Percentiles rank a stretch among this genome's conserved stretches.
These are phyloP conservation scores for Drosophila parabipectinata DNA, from an alignment of 1,140 invertebrate species.

Conservation along the genomic window DNA sequence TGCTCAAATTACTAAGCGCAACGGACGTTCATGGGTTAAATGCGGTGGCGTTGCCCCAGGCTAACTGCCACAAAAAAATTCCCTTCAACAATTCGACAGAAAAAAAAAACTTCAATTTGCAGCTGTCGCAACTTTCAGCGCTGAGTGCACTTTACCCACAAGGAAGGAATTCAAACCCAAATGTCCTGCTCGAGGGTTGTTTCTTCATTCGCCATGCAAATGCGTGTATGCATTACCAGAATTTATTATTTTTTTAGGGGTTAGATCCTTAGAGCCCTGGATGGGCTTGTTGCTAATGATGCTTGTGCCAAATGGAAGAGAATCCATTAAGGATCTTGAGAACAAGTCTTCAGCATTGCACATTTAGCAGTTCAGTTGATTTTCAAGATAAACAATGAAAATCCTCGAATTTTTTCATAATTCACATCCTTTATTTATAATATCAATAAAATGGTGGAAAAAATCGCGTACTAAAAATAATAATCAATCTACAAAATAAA, in stretches of 20 bases:
- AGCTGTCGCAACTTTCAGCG: conserved; percentile 46
- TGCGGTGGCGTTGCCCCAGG: conserved; percentile 39
- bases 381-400: conserved; percentile 4
- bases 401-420: conserved; percentile 41
- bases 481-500: conserved; percentile 48
- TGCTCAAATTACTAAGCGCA: conserved; percentile 54
- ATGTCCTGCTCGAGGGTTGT: conserved; percentile 22
- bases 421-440: conserved; percentile 73
- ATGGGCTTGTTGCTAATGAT: conserved; percentile 37
- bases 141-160: conserved; percentile 41
- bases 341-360: conserved; percentile 6
- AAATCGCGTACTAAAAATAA: conserved; percentile 42
- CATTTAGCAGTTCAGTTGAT: conserved; percentile 15
- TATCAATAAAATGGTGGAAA: conserved; percentile 59
- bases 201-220: conserved; percentile 34
- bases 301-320: conserved; percentile 32
- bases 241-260: conserved; percentile 30
- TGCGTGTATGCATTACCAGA: conserved; percentile 34
- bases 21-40: conserved; percentile 57
- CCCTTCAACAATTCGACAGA: conserved; percentile 30
- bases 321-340: conserved; percentile 10
- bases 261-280: conserved; percentile 1
- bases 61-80: conserved; percentile 19
- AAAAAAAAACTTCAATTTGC: conserved; percentile 41
- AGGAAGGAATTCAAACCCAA: conserved; percentile 23